A percentile compares a stretch with the other conserved stretches of the same genome.
Conservation (phyloP, 2,797 vertebrate species). For the Crocodylus rhombifer region DNA sequence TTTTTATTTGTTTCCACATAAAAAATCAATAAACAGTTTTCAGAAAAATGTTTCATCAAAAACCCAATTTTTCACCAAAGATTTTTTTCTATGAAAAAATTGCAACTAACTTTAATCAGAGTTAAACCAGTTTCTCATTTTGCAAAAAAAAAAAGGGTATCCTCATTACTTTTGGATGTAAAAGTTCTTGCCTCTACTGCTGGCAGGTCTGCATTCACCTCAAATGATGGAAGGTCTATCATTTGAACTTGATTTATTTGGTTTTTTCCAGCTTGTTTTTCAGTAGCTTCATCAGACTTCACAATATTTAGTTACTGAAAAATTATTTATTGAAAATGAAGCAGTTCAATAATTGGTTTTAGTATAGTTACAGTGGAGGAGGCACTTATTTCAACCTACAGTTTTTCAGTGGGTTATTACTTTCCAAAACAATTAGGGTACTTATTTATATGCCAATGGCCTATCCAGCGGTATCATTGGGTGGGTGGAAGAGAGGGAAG, state of each 20-base stretch:
- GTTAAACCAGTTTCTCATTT: neutral
- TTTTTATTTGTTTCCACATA: neutral
- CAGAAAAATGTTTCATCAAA: neutral
- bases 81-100: neutral
- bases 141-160: neutral
- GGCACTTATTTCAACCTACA: neutral
- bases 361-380: constrained; percentile 7
- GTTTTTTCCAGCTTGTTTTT: neutral
- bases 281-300: neutral
- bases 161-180: neutral
- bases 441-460: constrained; percentile 7
- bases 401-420: constrained; percentile 11
- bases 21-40: neutral
- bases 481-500: too few species aligned
- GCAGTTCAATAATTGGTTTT: neutral
- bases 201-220: neutral
- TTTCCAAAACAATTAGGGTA: neutral
- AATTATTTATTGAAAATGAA: neutral
- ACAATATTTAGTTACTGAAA: neutral
- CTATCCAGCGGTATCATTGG: neutral
- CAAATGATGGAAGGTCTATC: neutral
- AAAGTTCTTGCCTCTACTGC: neutral
- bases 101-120: neutral
- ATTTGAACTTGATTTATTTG: neutral
- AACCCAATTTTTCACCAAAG: neutral